Percentiles rank a stretch among this genome's conserved stretches.
These are phyloP conservation scores for Limnothrissa miodon DNA, from an alignment of 2,113 vertebrate species.

Conservation along the genomic window DNA sequence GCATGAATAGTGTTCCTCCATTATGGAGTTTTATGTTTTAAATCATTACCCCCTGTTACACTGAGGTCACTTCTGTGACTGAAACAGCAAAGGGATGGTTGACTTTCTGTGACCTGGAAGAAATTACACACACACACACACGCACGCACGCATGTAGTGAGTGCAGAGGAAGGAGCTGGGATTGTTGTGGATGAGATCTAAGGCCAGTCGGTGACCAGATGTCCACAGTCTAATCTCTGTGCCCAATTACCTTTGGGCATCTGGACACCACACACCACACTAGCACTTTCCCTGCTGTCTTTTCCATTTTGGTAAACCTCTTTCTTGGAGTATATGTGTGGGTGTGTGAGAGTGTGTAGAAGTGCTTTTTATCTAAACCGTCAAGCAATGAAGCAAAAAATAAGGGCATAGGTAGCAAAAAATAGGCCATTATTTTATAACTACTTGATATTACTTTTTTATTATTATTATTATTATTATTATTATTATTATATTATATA, in stretches of 20 bases:
- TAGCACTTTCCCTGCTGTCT: constrained; percentile 39
- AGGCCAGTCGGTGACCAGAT: constrained; percentile 60
- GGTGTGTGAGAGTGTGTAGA: neutral
- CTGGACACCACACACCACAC: constrained; percentile 63
- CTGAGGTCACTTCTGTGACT: neutral
- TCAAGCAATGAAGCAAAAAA: neutral
- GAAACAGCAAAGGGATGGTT: neutral
- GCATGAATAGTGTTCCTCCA: neutral
- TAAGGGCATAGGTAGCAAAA: neutral
- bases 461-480: too few species aligned
- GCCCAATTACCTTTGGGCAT: constrained; percentile 68
- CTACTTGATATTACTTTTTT: too few species aligned
- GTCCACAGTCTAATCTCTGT: constrained; percentile 63
- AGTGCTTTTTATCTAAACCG: neutral
- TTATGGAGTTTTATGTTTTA: neutral
- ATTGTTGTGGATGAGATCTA: constrained; percentile 45
- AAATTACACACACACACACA: neutral
- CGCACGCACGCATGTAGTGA: too few species aligned
- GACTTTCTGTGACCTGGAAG: neutral
- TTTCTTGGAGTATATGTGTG: neutral
- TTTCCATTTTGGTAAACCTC: neutral
- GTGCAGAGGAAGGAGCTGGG: neutral
- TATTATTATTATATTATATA: too few species aligned
- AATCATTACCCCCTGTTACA: neutral
- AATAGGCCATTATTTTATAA: neutral